A percentile compares a stretch with the other conserved stretches of the same genome.
Conservation (phyloP, 2,888 invertebrate genomes). For the Epsilonema sp. region DNA sequence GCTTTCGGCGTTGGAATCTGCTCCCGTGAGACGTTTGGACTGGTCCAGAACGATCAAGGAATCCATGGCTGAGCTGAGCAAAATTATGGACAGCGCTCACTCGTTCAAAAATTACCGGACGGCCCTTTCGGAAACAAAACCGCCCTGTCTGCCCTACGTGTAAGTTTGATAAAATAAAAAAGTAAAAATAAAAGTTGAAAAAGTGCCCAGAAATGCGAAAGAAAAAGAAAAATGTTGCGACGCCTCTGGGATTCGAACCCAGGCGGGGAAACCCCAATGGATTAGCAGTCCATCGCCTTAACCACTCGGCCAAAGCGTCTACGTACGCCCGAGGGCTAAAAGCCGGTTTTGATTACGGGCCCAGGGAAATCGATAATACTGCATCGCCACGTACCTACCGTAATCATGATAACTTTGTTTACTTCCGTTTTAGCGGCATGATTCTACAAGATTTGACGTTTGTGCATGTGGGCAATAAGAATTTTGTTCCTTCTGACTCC, state of each 20-base stretch:
- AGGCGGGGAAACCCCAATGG: conserved; percentile 27
- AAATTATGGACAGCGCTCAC: conserved; percentile 87
- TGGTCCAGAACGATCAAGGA: conserved; percentile 39
- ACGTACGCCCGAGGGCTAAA: not conserved
- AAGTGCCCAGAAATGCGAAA: too few species aligned
- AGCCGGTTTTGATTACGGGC: too few species aligned
- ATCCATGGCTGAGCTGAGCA: conserved; percentile 76
- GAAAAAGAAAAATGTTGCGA: too few species aligned
- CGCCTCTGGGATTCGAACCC: conserved; percentile 27
- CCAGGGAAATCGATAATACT: too few species aligned
- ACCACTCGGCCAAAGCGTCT: conserved; percentile 28
- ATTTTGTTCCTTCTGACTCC: conserved; percentile 43
- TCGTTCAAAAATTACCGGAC: conserved; percentile 91
- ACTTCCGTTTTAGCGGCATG: conserved; percentile 65
- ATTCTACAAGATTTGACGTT: conserved; percentile 96
- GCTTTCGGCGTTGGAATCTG: conserved; percentile 84
- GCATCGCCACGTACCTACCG: too few species aligned
- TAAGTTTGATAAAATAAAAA: conserved; percentile 39
- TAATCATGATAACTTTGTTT: too few species aligned
- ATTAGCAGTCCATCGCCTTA: conserved; percentile 29
- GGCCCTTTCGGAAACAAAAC: conserved; percentile 76
- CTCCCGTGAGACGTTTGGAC: conserved; percentile 55
- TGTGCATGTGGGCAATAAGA: conserved; percentile 89
- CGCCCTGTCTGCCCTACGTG: conserved; percentile 98
- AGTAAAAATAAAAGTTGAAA: not conserved